These are phyloP conservation scores for Myrmecobius fasciatus DNA, from an alignment of 2,113 vertebrate species.

Conservation along the genomic window DNA sequence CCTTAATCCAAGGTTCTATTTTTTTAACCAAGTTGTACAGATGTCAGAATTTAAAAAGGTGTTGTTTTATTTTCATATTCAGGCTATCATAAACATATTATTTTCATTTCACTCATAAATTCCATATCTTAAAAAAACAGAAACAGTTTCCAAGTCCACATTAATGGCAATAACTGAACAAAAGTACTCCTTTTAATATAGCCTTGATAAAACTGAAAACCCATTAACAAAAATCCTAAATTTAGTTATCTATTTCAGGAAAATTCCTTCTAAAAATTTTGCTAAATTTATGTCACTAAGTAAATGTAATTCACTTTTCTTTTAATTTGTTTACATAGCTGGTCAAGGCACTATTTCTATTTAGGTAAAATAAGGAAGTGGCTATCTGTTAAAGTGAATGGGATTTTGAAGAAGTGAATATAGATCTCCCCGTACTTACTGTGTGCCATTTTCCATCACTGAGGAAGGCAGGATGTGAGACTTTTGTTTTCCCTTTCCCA, in stretches of 20 bases:
- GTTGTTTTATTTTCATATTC: not conserved
- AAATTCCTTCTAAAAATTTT: not conserved
- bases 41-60: not conserved
- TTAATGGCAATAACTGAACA: not conserved
- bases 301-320: not conserved
- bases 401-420: not conserved
- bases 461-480: constrained; percentile 84
- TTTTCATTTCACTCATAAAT: not conserved
- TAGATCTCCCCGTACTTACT: constrained; percentile 79
- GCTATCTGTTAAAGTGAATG: accelerated
- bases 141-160: not conserved
- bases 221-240: not conserved
- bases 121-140: not conserved
- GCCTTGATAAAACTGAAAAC: not conserved
- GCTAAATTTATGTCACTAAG: not conserved
- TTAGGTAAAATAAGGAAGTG: not conserved
- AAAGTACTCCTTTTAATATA: not conserved
- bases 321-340: not conserved
- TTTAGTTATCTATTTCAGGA: not conserved
- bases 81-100: not conserved
- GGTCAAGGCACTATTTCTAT: not conserved
- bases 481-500: constrained; percentile 89
- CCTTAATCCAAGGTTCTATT: not conserved
- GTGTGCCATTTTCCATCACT: constrained; percentile 93
- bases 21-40: not conserved